Conservation (phyloP, 1,140 invertebrate species). For the Sycophaga agraensis region DNA sequence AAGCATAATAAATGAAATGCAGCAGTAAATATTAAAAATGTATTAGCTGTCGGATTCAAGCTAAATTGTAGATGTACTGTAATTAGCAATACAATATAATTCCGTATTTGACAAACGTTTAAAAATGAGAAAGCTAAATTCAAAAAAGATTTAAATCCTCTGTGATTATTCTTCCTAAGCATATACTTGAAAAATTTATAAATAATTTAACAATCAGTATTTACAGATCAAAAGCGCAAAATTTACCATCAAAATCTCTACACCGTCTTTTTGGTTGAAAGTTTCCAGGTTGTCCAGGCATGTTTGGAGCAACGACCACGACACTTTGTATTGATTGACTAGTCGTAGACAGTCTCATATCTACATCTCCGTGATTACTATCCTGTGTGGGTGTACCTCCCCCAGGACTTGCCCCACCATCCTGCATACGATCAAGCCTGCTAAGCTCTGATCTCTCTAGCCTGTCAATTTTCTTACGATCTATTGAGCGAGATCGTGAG, state of each 20-base stretch:
- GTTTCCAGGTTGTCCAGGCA: slow-evolving; percentile 42
- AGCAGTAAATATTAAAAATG: too few relatives aligned
- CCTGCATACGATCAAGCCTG: slow-evolving; percentile 41
- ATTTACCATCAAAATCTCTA: slow-evolving; percentile 74
- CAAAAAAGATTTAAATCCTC: too few relatives aligned
- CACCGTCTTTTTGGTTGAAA: slow-evolving; percentile 65
- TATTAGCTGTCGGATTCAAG: too few relatives aligned
- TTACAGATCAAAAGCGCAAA: too few relatives aligned
- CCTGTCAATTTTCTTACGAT: slow-evolving; percentile 49
- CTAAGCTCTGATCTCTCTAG: slow-evolving; percentile 44
- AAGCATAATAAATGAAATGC: too few relatives aligned
- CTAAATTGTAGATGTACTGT: too few relatives aligned
- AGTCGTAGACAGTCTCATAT: slow-evolving; percentile 58
- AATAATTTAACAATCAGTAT: too few relatives aligned
- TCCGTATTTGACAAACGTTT: too few relatives aligned
- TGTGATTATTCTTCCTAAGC: too few relatives aligned
- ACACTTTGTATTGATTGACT: slow-evolving; percentile 63
- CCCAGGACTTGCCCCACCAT: slow-evolving; percentile 43
- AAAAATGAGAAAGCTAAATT: too few relatives aligned
- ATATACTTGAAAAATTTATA: too few relatives aligned
- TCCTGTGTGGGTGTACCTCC: slow-evolving; percentile 63
- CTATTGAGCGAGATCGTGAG: slow-evolving; percentile 50
- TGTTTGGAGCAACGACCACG: slow-evolving; percentile 49
- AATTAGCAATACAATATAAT: too few relatives aligned
- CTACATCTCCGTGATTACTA: slow-evolving; percentile 65